Base-by-base conservation (phyloP, 1,140 invertebrate species). In the Copidosoma floridanum region DNA sequence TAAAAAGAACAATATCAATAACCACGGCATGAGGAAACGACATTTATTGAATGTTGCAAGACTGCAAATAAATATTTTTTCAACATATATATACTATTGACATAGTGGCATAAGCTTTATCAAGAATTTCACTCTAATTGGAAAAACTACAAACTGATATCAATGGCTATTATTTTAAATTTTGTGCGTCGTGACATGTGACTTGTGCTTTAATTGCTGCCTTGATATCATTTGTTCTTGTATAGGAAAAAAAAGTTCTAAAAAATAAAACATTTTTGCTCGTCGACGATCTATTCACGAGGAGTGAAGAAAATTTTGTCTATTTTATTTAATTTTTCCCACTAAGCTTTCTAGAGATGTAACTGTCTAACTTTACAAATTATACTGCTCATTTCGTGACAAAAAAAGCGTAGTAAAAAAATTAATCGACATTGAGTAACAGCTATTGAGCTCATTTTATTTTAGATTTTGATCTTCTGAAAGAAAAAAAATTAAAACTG, bases 361-460 rank as follows among this genome's bases (percentile, higher is more conserved):
- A n/a, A n/a, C n/a, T n/a, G n/a, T n/a, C n/a, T n/a, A n/a, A n/a
- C n/a, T n/a, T n/a, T n/a, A n/a, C 18, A 23, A 35, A 23, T 44
- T 7, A 8, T 20, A 1, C 35, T 43, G 24, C 6, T 14, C 21
- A n/a, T 52, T 40, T 43, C 35, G n/a, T n/a, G n/a, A n/a, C n/a
- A 4, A n/a, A 46, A 44, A 27, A 7, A 51, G 12, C 26, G 18
- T 14, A 8, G 32, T 8, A 35, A 35, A 35, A 35, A 16, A 47
- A 29, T n/a, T 10, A 38, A 54, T 38, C 6, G 3, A 37, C n/a
- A n/a, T n/a, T n/a, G n/a, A n/a, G n/a, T n/a, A n/a, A n/a, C n/a
- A n/a, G n/a, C n/a, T n/a, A n/a, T n/a, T n/a, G n/a, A n/a, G n/a
- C 57, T 62, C 47, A 56, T 51, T 51, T 62, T 62, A 56, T 56